Percentiles rank a stretch among this genome's conserved stretches.
phyloP scores from a whole-genome alignment of 2,797 vertebrate genomes.

The Anas georgica region DNA sequence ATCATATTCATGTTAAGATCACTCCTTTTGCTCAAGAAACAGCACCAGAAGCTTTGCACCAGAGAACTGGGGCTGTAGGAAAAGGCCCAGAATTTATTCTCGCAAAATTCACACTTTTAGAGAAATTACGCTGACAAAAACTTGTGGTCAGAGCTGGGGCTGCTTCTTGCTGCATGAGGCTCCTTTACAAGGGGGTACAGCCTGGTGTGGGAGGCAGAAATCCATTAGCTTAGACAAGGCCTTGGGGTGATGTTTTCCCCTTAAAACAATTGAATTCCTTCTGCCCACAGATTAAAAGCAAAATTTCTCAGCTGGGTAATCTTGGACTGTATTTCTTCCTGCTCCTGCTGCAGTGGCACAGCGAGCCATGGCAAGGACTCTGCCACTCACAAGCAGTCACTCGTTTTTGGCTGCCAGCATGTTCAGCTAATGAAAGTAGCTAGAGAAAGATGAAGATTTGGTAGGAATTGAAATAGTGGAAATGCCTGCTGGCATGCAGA shows the following conservation, averaged over 20 bases:
- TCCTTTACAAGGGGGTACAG: neutral
- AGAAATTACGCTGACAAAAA: neutral
- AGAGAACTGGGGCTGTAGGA: neutral
- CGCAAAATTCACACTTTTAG: neutral
- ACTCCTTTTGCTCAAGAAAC: neutral
- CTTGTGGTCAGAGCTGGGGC: neutral
- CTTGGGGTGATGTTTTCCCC: neutral
- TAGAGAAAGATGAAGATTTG: neutral
- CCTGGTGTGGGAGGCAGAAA: neutral
- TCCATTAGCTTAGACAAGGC: neutral
- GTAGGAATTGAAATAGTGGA: neutral
- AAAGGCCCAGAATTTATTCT: neutral
- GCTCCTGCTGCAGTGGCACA: neutral
- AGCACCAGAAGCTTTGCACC: neutral
- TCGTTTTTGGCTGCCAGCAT: neutral
- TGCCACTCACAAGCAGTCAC: neutral
- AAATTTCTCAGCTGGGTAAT: neutral
- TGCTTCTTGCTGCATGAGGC: neutral
- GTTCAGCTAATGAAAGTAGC: neutral
- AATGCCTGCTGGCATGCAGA: neutral
- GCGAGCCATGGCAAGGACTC: neutral
- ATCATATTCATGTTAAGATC: accelerated
- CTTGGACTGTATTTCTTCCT: neutral
- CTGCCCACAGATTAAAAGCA: neutral
- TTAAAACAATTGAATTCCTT: neutral